Conservation (phyloP, 2,113 vertebrate species). For the Mesocricetus auratus region DNA sequence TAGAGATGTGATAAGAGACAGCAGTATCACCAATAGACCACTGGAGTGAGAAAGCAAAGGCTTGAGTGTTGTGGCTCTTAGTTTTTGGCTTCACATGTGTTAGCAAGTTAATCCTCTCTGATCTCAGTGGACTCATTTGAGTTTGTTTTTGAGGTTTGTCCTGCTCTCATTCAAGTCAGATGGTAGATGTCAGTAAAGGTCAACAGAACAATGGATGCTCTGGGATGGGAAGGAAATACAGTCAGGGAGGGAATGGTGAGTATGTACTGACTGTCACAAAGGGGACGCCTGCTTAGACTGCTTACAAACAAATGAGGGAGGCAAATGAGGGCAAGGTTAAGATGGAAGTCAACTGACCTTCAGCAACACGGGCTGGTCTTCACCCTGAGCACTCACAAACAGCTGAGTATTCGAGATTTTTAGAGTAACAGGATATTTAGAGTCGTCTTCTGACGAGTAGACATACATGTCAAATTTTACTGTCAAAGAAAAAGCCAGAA, state of each 20-base stretch:
- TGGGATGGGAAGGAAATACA: background rate
- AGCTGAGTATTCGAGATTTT: slow-evolving; percentile 72
- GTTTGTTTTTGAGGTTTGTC: background rate
- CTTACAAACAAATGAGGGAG: background rate
- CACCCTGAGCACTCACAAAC: slow-evolving; percentile 62
- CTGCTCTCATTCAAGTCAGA: background rate
- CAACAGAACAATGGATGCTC: background rate
- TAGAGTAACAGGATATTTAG: slow-evolving; percentile 53
- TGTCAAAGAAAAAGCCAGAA: slow-evolving; percentile 66
- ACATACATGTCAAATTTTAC: slow-evolving; percentile 75
- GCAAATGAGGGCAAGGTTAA: background rate
- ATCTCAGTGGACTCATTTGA: slow-evolving; percentile 1
- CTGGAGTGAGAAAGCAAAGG: background rate
- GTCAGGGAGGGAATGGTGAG: background rate
- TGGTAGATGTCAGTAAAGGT: background rate
- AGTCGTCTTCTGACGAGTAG: background rate
- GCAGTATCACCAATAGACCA: background rate
- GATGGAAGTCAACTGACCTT: slow-evolving; percentile 67
- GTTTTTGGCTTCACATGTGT: background rate
- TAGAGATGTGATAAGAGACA: background rate
- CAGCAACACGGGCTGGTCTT: slow-evolving; percentile 55
- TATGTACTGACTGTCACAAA: background rate
- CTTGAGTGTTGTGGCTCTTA: background rate
- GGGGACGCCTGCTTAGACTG: background rate
- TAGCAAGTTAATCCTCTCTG: background rate